Base-by-base conservation (phyloP, 1,140 invertebrate genomes). In the Holotrichia oblita region DNA sequence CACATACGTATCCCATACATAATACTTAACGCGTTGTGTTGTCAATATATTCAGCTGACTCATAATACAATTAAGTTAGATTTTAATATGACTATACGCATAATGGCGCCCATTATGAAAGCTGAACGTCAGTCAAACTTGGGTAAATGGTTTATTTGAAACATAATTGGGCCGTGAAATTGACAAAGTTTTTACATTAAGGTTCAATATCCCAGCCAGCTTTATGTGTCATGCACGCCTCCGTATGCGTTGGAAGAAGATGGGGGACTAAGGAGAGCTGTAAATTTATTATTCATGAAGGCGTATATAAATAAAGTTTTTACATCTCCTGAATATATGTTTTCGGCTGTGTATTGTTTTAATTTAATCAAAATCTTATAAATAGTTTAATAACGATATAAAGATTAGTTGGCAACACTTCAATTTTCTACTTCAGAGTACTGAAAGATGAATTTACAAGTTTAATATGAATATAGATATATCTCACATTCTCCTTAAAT, bases 61-160 rank as follows among this genome's bases (percentile, higher is more conserved):
- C 79, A 82, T 82, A 81, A 82, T 79, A 80, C 80, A 80, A 82
- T 82, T 81, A 81, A 75, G 78, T 76, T 76, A 61, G 78, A 55
- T 77, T 77, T 77, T 77, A 77, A 79, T 77, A 48, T 79, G 48
- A 76, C 73, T 59, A 69, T 59, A 64, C 61, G 61, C 72, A 76
- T 79, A 76, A 79, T 76, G 61, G 73, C 24, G 42, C 73, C 78
- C 74, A 76, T 79, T 61, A 44, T 44, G 78, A 24, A 76, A 44
- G 10, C 74, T 78, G 69, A 41, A 34, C 78, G 80, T 79, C 80
- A 80, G 41, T 80, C 79, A 80, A 78, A 76, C 44, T 76, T 40
- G 40, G 42, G 74, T 77, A 79, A 80, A 80, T 80, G 80, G 78
- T 80, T 80, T 80, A 80, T 80, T 79, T 77, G 73, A 77, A 79